Evolutionary conservation across 2,888 invertebrate genomes (phyloP).

Genomic region (Carabus problematicus): DNA sequence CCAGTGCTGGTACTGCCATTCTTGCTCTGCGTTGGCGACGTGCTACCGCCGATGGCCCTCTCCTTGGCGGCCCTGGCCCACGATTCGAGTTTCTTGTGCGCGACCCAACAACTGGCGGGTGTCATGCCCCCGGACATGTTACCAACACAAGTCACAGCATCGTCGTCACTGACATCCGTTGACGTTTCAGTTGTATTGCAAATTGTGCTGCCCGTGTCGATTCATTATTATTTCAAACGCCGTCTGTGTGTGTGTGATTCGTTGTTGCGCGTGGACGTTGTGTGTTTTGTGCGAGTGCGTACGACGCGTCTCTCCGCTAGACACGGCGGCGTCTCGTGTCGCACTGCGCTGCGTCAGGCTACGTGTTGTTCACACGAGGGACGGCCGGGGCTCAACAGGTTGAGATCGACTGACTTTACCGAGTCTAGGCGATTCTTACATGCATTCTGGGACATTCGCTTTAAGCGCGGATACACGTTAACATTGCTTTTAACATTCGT

Average conservation of each 20-base stretch:
- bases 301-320: neutral
- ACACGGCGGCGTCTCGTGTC: constrained; percentile 1
- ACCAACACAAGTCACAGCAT: constrained; percentile 7
- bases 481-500: no score
- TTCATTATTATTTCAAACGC: no score
- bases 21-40: constrained; percentile 54
- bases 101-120: constrained; percentile 78
- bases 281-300: neutral
- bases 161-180: neutral
- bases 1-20: constrained; percentile 61
- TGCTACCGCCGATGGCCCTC: constrained; percentile 60
- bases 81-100: constrained; percentile 77
- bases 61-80: constrained; percentile 80
- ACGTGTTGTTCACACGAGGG: constrained; percentile 16
- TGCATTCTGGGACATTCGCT: constrained; percentile 46
- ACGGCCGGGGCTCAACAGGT: constrained; percentile 57
- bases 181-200: neutral
- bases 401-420: constrained; percentile 48
- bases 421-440: constrained; percentile 18
- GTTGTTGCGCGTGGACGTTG: neutral
- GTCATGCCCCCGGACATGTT: constrained; percentile 67
- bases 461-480: no score
- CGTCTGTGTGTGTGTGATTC: neutral
- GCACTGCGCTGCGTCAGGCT: constrained; percentile 14
- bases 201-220: no score